Evolutionary conservation across 2,797 vertebrate genomes (phyloP), one percentile per base, ranked within the genome.

Genomic region (Acomys russatus): DNA sequence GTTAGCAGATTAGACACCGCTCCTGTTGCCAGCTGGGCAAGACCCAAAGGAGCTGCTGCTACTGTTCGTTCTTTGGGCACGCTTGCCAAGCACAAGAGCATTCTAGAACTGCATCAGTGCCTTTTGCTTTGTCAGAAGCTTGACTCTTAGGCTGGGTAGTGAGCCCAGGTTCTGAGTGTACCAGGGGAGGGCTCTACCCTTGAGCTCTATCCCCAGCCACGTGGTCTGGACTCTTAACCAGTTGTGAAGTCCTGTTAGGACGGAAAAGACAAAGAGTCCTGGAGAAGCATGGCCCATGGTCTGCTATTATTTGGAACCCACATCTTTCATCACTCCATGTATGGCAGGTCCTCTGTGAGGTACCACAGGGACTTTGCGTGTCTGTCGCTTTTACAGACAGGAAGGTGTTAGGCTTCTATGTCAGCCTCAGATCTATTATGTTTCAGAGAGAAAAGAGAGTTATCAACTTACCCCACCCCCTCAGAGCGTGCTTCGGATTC

Each of bases 401-500:
- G 23, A 22, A 38, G 28, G n/a, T 12, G 74, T 82, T 64, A 82
- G 61, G 77, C 94, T 88, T 96, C 88, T 59, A 22, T 61, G 76
- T 66, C 79, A 84, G 91, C 56, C 86, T 82, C 61, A 71, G 73
- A 56, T 79, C 91, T 90, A 61, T 25, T n/a, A 68, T 33, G 59
- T 51, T 80, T 74, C 84, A 92, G 38, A 83, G 66, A 91, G 84
- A 73, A 95, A 95, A 86, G 61, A 30, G 71, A 97, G 91, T 71
- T 30, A 79, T n/a, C 9, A 59, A 71, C 20, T 33, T 82, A 30
- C 20, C 35, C 49, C 5, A 4, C 3, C 18, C 18, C 64, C 44
- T 77, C 56, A 86, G 12, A 63, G 70, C 6, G 9, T 5, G 22
- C 71, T 64, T 74, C 66, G 17, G 80, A 22, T 90, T 28, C 64